Base-by-base conservation (phyloP, 2,888 invertebrate genomes). In the Yponomeuta sedellus region DNA sequence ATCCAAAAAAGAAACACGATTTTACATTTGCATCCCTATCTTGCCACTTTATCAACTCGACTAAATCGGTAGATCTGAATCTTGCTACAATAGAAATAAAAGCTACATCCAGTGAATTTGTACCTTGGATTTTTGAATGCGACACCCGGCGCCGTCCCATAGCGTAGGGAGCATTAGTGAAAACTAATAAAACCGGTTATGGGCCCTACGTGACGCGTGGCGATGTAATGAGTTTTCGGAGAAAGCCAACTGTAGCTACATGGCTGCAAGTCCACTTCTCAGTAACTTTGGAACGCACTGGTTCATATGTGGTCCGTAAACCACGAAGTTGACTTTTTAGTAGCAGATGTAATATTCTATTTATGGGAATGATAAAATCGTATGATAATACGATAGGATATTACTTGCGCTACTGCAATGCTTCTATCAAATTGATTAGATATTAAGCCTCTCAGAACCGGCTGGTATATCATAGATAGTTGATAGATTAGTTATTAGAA, bases 131-230 rank as follows among this genome's bases (percentile, higher is more conserved):
- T 20, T 61, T 34, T 61, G 28, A 79, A 79, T 77, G 75, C 74
- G 69, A 70, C 67, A 70, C 70, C 68, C 73, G 74, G 73, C 71
- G 73, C 73, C 75, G 72, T 61, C 68, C 71, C 70, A 76, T 39
- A 59, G 74, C 73, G 77, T 73, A 74, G 81, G 81, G 79, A 75
- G 78, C 79, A 81, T 79, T 80, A 80, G 82, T 81, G 85, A 86
- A 88, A 87, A 87, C 87, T 86, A 89, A 89, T 89, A 88, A 88
- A 87, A 86, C 86, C 82, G 79, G 88, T 85, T 88, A 86, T 83
- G 80, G 80, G 77, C 78, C 80, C 80, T 83, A 86, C 86, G 88
- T 86, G 86, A 88, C 90, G 88, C 87, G 88, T 86, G 88, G 81
- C 75, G 72, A 74, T 72, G 81, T 87, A 88, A 90, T 89, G 88